Evolutionary conservation across 2,888 invertebrate genomes (phyloP).

Genomic region (Encarsia formosa): DNA sequence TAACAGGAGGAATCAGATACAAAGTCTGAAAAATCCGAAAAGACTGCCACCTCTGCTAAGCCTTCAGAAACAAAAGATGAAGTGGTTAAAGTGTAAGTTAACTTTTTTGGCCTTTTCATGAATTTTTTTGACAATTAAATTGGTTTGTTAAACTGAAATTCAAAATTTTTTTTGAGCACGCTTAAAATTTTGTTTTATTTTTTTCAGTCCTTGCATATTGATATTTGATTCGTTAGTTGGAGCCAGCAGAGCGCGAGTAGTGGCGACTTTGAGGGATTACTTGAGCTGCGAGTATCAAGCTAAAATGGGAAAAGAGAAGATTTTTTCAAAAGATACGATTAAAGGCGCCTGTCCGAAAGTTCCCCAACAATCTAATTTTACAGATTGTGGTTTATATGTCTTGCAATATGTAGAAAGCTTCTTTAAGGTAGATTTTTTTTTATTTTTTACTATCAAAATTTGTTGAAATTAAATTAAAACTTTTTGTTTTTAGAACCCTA

Average conservation of each 20-base stretch:
- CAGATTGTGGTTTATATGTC: constrained; percentile 93
- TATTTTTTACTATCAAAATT: too few species aligned
- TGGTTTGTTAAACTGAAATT: too few species aligned
- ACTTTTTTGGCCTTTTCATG: neutral
- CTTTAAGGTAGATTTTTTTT: constrained; percentile 81
- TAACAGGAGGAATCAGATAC: neutral
- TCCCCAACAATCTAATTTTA: constrained; percentile 96
- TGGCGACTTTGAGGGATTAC: constrained; percentile 87
- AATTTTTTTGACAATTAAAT: too few species aligned
- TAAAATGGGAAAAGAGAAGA: constrained; percentile 64
- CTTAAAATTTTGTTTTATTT: constrained; percentile 18
- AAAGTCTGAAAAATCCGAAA: neutral
- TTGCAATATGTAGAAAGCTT: constrained; percentile 96
- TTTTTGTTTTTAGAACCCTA: constrained; percentile 65
- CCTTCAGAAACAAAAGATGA: neutral
- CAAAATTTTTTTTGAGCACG: neutral
- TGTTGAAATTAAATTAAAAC: neutral
- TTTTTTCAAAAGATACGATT: constrained; percentile 78
- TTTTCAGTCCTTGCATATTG: constrained; percentile 82
- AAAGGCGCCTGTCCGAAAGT: constrained; percentile 85
- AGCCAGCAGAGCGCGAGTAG: constrained; percentile 76
- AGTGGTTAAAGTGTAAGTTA: neutral
- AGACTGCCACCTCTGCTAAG: neutral
- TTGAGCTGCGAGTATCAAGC: constrained; percentile 80
- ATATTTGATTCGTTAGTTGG: constrained; percentile 90